Base-by-base conservation (phyloP, 2,113 vertebrate genomes). In the Sebastes schlegelii region DNA sequence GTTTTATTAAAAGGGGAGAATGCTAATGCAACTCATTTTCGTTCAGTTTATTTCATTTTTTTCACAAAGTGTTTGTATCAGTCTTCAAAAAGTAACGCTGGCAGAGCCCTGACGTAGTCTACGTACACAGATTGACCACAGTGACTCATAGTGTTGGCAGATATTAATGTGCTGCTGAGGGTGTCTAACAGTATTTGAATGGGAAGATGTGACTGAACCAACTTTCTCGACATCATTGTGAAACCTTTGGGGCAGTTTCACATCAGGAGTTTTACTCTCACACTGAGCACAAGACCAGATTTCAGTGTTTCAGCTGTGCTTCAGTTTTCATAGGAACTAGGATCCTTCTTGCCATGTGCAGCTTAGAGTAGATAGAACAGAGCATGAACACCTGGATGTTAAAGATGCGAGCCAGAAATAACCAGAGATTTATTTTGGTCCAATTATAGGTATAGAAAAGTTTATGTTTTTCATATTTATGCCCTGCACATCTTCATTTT, bases 171-270 rank as follows among this genome's bases (percentile, higher is more conserved):
- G 58, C 42, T 6, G 52, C 10, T 40, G 42, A 9, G 45, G 7
- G 6, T 60, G 17, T 26, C 45, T 11, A 6, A 7, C 34, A 5
- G 13, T 19, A 21, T 71, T 58, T n/a, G 4, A 26, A 21, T 14
- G 0, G 1, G 19, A 49, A 49, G 45, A 23, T 45, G 34, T 64
- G 86, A 86, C 46, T 61, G 54, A 79, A 67, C 4, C 4, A 43
- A 62, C 55, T 77, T 64, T 85, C 76, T 26, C 57, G 34, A 4
- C 34, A 42, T 82, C 61, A 67, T 23, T 21, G 58, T 85, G 87
- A 91, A 90, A 87, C 84, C 57, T 51, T 23, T 0, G 0, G 34
- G 40, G 55, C 55, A 78, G 14, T 77, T 79, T 62, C 65, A 45
- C 70, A 5, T 4, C 60, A 13, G 52, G 65, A 80, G 80, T 75